Percentiles rank a stretch among this genome's conserved stretches.
Conservation (phyloP, 1,140 invertebrate genomes). For the Cotesia chilonis region DNA sequence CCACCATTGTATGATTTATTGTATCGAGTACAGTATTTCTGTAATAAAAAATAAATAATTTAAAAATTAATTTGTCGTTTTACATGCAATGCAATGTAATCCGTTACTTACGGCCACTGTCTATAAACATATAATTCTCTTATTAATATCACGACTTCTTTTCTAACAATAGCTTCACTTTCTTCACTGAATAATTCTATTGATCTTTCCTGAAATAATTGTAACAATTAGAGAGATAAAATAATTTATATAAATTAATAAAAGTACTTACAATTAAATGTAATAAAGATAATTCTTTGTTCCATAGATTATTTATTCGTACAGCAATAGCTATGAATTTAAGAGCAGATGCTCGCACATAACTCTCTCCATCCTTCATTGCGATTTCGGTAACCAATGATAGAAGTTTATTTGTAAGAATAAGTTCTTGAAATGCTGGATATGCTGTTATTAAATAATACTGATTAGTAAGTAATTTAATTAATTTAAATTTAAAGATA, state of each 20-base stretch:
- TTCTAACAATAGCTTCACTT: slow-evolving; percentile 78
- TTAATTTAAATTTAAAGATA: not conserved
- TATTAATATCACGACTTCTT: slow-evolving; percentile 74
- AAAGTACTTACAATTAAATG: slow-evolving; percentile 70
- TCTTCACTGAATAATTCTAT: slow-evolving; percentile 72
- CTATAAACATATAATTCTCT: slow-evolving; percentile 73
- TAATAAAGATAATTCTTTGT: slow-evolving; percentile 68
- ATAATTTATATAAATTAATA: slow-evolving; percentile 39
- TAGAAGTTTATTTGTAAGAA: slow-evolving; percentile 73
- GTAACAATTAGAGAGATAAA: slow-evolving; percentile 5
- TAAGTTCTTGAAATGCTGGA: slow-evolving; percentile 77
- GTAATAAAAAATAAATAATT: slow-evolving; percentile 19
- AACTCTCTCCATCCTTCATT: slow-evolving; percentile 74
- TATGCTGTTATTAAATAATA: slow-evolving; percentile 69
- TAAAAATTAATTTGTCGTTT: slow-evolving; percentile 10
- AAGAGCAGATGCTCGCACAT: slow-evolving; percentile 77
- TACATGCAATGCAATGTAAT: slow-evolving; percentile 23
- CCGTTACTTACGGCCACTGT: slow-evolving; percentile 66
- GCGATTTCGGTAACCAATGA: slow-evolving; percentile 72
- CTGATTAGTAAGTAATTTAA: not conserved
- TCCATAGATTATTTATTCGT: slow-evolving; percentile 73
- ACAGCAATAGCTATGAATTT: slow-evolving; percentile 74
- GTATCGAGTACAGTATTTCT: slow-evolving; percentile 53
- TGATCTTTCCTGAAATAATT: slow-evolving; percentile 69
- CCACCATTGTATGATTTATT: slow-evolving; percentile 68